phyloP scores from a whole-genome alignment of 2,888 invertebrate species.

The Nomada ruficornis region DNA sequence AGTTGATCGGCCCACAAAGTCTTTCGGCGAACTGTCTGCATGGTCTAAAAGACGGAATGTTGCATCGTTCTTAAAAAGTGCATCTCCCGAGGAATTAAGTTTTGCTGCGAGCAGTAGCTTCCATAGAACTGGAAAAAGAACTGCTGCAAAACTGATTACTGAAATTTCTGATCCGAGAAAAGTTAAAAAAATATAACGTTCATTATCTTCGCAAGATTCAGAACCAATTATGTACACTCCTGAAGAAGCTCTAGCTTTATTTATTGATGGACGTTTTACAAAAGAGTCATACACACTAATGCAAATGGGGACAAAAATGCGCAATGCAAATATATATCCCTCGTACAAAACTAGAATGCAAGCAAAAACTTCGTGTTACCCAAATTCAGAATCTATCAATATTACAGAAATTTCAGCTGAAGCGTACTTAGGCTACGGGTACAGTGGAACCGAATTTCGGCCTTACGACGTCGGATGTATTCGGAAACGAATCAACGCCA shows the following conservation, averaged over 20 bases:
- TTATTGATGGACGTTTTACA: too few species aligned
- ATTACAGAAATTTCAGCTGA: too few species aligned
- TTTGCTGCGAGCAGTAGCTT: not conserved
- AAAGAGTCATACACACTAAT: not conserved
- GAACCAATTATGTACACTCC: not conserved
- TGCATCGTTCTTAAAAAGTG: not conserved
- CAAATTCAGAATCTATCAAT: too few species aligned
- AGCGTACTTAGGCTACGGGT: too few species aligned
- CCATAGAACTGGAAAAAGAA: not conserved
- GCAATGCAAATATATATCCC: slow-evolving; percentile 7
- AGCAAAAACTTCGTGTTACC: too few species aligned
- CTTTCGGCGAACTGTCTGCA: not conserved
- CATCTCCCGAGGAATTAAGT: not conserved
- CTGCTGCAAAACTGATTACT: not conserved
- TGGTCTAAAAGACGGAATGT: not conserved
- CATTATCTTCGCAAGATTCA: not conserved
- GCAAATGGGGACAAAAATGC: not conserved
- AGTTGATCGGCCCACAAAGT: not conserved
- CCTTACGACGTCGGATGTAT: too few species aligned
- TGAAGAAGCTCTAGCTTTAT: not conserved
- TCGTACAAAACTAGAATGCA: too few species aligned
- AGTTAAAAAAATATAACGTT: not conserved
- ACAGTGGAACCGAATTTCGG: too few species aligned
- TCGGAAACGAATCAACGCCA: too few species aligned
- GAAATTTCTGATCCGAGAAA: not conserved